A percentile compares a stretch with the other conserved stretches of the same genome.
Evolutionary conservation across 2,113 vertebrate genomes (phyloP).

Genomic region (Ctenomys sociabilis): DNA sequence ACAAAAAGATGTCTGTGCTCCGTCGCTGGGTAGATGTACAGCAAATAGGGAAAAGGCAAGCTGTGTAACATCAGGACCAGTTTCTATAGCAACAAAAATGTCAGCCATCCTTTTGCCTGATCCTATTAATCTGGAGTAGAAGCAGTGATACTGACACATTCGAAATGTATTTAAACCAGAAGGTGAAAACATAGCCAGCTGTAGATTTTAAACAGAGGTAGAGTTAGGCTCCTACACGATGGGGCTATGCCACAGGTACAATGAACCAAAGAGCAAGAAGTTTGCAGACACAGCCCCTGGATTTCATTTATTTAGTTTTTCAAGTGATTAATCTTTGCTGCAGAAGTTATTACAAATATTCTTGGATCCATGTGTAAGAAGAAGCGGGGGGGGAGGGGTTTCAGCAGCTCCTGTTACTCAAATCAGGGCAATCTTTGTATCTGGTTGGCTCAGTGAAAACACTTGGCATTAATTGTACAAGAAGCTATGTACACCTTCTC

Average conservation of each 20-base stretch:
- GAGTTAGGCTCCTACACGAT: conserved; percentile 77
- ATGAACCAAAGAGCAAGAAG: conserved; percentile 23
- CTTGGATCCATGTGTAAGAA: neutral
- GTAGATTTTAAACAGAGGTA: conserved; percentile 82
- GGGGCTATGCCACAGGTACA: conserved; percentile 48
- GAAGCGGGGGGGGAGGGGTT: neutral
- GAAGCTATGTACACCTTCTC: accelerated
- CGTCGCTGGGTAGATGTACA: conserved; percentile 85
- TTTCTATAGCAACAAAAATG: conserved; percentile 93
- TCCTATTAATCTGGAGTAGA: conserved; percentile 88
- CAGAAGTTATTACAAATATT: conserved; percentile 67
- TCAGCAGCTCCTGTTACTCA: neutral
- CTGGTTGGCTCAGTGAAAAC: neutral
- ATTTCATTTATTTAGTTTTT: conserved; percentile 55
- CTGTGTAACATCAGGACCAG: conserved; percentile 88
- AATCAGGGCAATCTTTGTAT: conserved; percentile 23
- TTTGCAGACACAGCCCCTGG: conserved; percentile 41
- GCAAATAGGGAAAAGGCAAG: conserved; percentile 85
- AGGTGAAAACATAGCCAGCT: conserved; percentile 84
- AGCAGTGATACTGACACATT: conserved; percentile 87
- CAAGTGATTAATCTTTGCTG: conserved; percentile 56
- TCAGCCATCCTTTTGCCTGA: conserved; percentile 91
- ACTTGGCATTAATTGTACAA: conserved; percentile 30
- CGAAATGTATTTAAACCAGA: conserved; percentile 87
- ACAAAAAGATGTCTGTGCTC: conserved; percentile 87